Evolutionary conservation across 2,797 vertebrate species (phyloP).

Genomic region (Spatula versicolor): DNA sequence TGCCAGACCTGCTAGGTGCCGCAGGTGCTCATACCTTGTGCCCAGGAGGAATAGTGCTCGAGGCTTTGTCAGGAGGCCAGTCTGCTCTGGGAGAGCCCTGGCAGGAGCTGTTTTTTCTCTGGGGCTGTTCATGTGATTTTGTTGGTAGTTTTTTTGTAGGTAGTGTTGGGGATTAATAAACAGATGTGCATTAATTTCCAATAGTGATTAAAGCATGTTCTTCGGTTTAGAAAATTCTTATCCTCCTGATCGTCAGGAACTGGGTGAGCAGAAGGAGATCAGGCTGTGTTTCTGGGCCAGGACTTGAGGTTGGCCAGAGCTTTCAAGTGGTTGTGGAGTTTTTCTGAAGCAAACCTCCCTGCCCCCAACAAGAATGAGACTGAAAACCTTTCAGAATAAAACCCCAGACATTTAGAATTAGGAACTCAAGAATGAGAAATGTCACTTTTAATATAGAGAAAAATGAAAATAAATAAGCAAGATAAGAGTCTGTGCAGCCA

Average conservation of each 20-base stretch:
- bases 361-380: neutral
- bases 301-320: neutral
- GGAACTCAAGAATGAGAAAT: neutral
- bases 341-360: neutral
- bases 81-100: neutral
- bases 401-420: neutral
- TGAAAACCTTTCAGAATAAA: neutral
- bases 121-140: rapidly evolving
- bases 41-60: neutral
- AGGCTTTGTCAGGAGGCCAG: neutral
- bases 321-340: neutral
- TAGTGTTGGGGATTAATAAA: neutral
- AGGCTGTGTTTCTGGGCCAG: neutral
- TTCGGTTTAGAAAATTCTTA: neutral
- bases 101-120: neutral
- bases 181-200: neutral
- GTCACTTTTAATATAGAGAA: neutral
- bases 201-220: neutral
- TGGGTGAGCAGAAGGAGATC: neutral
- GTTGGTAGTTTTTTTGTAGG: neutral
- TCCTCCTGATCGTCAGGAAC: neutral
- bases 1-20: neutral
- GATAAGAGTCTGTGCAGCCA: neutral
- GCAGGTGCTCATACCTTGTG: neutral
- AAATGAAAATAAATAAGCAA: neutral